These are phyloP conservation scores for Adineta ricciae DNA, from an alignment of 2,888 invertebrate species.

Conservation along the genomic window DNA sequence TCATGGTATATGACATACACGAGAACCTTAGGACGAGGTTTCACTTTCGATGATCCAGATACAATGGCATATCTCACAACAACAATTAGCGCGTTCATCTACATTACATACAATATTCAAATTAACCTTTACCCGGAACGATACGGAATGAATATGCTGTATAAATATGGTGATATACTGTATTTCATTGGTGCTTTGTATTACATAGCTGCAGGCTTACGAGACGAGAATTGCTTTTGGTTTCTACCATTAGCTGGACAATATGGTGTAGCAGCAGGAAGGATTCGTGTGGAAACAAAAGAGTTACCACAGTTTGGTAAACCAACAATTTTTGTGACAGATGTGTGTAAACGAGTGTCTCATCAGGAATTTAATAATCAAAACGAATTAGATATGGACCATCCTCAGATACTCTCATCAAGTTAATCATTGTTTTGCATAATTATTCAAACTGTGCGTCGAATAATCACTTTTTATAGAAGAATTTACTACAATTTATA, in stretches of 20 bases:
- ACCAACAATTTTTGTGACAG: neutral
- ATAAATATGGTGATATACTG: constrained; percentile 1
- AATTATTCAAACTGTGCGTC: neutral
- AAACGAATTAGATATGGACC: neutral
- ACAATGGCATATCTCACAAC: neutral
- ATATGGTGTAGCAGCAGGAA: neutral
- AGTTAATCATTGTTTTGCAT: neutral
- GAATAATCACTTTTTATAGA: no score
- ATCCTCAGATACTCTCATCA: neutral
- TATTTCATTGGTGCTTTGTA: constrained; percentile 14
- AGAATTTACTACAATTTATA: no score
- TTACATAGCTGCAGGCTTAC: neutral
- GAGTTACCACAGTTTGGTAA: neutral
- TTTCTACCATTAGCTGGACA: constrained; percentile 20
- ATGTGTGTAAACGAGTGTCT: neutral
- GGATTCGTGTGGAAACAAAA: neutral
- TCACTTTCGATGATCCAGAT: constrained; percentile 4
- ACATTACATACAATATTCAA: neutral
- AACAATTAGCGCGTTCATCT: constrained; percentile 1
- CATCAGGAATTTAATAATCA: neutral
- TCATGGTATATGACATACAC: constrained; percentile 17
- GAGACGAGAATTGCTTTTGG: constrained; percentile 10
- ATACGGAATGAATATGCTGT: neutral
- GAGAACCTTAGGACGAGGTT: constrained; percentile 6
- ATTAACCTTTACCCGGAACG: neutral